Evolutionary conservation across 1,140 invertebrate species (phyloP).

Genomic region (Hycleus cichorii): DNA sequence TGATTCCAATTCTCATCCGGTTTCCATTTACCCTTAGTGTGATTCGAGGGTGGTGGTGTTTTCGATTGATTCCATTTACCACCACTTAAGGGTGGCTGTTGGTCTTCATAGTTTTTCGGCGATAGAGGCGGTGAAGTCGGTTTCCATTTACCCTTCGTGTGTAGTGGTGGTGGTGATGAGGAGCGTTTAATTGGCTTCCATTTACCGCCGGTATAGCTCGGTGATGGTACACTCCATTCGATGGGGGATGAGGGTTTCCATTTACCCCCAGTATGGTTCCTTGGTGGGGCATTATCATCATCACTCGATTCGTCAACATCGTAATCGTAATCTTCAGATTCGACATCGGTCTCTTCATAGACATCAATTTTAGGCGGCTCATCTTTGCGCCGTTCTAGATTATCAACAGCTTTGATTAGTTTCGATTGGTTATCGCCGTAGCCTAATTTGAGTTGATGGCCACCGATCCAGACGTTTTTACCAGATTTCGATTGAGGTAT

Average conservation of each 20-base stretch:
- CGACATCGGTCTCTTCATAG: constrained; percentile 42
- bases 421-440: constrained; percentile 51
- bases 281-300: constrained; percentile 43
- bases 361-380: constrained; percentile 21
- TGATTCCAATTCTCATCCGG: constrained; percentile 36
- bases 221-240: constrained; percentile 32
- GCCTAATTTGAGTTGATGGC: constrained; percentile 45
- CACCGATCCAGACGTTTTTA: constrained; percentile 53
- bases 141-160: constrained; percentile 69
- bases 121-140: constrained; percentile 2
- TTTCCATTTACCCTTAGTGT: constrained; percentile 52
- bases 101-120: background rate
- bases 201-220: constrained; percentile 32
- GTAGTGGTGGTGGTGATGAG: constrained; percentile 47
- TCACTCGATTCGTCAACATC: constrained; percentile 50
- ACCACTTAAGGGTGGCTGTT: constrained; percentile 30
- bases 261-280: constrained; percentile 40
- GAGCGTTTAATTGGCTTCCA: constrained; percentile 33
- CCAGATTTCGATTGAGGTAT: constrained; percentile 41
- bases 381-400: constrained; percentile 45
- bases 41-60: constrained; percentile 41
- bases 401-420: constrained; percentile 53
- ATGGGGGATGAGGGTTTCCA: constrained; percentile 44
- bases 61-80: constrained; percentile 35
- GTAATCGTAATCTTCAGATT: constrained; percentile 45